A percentile compares a stretch with the other conserved stretches of the same genome.
These are phyloP conservation scores for Apostichopus leukothele DNA, from an alignment of 53 echinoderm and acorn worm species.

Conservation along the genomic window DNA sequence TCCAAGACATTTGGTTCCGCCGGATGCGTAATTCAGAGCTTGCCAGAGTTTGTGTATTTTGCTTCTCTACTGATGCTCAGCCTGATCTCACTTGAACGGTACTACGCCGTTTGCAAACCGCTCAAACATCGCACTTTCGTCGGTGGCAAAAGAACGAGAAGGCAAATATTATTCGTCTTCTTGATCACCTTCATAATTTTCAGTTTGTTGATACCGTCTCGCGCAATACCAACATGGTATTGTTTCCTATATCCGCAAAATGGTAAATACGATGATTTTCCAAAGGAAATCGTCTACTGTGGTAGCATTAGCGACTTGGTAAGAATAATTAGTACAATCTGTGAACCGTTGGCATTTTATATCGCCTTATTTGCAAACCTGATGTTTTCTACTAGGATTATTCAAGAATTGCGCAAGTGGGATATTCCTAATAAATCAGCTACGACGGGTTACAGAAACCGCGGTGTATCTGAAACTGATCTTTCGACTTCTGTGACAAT, in stretches of 20 bases:
- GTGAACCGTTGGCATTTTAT: slow-evolving; percentile 5
- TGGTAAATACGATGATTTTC: not conserved
- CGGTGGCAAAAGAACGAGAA: slow-evolving; percentile 10
- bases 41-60: not conserved
- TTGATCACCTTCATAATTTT: not conserved
- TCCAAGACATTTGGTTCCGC: not conserved
- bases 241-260: not conserved
- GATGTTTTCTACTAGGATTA: not conserved
- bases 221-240: not conserved
- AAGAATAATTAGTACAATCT: not conserved
- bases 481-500: not conserved
- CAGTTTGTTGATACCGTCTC: not conserved
- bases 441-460: not conserved
- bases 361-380: not conserved
- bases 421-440: not conserved
- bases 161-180: not conserved
- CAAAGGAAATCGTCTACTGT: not conserved
- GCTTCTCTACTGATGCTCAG: not conserved
- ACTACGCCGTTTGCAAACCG: slow-evolving; percentile 19
- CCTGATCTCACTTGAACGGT: slow-evolving; percentile 5
- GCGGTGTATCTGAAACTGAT: too few species aligned
- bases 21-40: not conserved
- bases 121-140: not conserved
- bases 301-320: too few species aligned
- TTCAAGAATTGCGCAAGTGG: not conserved